Evolutionary conservation across 2,888 invertebrate species (phyloP).

Genomic region (Acanthopleura granulata): DNA sequence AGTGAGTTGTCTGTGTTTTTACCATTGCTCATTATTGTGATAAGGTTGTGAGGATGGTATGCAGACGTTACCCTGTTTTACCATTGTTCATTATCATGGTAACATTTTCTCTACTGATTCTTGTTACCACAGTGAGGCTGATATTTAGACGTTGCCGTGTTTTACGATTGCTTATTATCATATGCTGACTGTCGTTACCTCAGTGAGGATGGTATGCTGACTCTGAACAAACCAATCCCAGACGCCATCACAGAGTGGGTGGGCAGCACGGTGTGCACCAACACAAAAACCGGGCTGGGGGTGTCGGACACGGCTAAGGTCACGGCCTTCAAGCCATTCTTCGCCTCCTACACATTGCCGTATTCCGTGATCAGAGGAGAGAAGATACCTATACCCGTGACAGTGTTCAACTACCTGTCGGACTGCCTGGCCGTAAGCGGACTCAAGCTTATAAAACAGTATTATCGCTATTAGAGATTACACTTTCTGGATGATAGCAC

Average conservation of each 20-base stretch:
- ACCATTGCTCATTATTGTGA: too few relatives aligned
- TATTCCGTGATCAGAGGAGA: constrained; percentile 78
- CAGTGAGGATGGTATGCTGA: constrained; percentile 19
- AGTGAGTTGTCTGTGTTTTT: too few relatives aligned
- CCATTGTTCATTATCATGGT: too few relatives aligned
- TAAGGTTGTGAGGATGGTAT: too few relatives aligned
- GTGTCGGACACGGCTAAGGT: constrained; percentile 69
- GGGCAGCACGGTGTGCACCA: constrained; percentile 74
- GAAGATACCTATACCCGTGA: constrained; percentile 75
- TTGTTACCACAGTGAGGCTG: too few relatives aligned
- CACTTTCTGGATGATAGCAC: too few relatives aligned
- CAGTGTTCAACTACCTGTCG: constrained; percentile 80
- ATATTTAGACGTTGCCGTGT: too few relatives aligned
- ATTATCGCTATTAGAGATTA: too few relatives aligned
- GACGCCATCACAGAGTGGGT: constrained; percentile 76
- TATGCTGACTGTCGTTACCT: neutral
- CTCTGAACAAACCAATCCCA: constrained; percentile 66
- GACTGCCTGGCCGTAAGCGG: constrained; percentile 77
- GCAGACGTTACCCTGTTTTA: too few relatives aligned
- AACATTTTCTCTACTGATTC: too few relatives aligned
- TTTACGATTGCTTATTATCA: too few relatives aligned
- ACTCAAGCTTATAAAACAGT: neutral
- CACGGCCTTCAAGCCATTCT: constrained; percentile 79
- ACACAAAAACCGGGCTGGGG: constrained; percentile 70
- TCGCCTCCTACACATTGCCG: constrained; percentile 79